Conservation (phyloP, 2,113 vertebrate genomes). For the Melanerpes aurifrons region DNA sequence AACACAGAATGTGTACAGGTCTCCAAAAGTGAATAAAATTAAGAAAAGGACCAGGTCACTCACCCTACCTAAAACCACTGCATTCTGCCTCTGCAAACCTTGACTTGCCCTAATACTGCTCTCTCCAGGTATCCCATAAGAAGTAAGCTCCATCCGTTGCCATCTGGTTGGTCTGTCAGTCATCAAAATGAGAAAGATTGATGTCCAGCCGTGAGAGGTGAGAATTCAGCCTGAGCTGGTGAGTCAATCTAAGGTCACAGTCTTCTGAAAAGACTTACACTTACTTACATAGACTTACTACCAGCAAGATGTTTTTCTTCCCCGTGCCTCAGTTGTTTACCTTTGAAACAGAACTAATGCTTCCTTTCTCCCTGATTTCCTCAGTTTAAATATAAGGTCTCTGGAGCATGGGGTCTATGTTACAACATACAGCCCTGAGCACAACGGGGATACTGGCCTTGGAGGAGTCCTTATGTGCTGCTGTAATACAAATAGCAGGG, state of each 20-base stretch:
- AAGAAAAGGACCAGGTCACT: neutral
- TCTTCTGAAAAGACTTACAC: neutral
- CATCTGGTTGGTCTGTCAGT: neutral
- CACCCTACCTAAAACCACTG: neutral
- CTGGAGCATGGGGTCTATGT: neutral
- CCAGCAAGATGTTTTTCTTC: neutral
- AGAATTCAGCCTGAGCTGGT: neutral
- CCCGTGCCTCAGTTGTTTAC: neutral
- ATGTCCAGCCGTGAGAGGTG: neutral
- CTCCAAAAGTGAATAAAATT: neutral
- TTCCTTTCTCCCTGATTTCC: neutral
- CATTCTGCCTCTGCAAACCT: neutral
- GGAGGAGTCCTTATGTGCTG: neutral
- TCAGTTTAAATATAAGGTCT: neutral
- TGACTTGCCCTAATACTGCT: neutral
- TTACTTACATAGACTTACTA: neutral
- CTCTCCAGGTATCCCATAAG: neutral
- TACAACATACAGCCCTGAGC: neutral
- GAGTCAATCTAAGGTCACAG: neutral
- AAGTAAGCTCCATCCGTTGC: neutral
- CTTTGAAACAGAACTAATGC: neutral
- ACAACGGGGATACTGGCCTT: neutral
- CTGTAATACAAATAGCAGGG: slow-evolving; percentile 26
- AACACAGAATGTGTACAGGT: neutral
- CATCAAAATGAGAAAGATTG: neutral